Evolutionary conservation across 2,888 invertebrate species (phyloP).

Genomic region (Drosophila phalerata): DNA sequence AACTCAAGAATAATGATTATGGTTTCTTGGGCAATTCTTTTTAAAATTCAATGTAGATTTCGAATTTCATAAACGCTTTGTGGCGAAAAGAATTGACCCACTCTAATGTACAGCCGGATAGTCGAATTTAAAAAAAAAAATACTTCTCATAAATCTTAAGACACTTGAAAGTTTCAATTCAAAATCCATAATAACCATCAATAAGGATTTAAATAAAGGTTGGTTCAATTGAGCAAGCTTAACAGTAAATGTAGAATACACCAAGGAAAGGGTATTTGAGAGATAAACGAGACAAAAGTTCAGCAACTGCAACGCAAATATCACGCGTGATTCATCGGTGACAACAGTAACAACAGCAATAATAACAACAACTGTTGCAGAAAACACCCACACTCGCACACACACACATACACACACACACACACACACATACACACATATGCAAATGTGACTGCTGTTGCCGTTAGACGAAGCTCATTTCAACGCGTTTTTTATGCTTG

Average conservation of each 20-base stretch:
- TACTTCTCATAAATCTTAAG: too few relatives aligned
- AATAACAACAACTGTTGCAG: constrained; percentile 37
- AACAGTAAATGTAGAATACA: neutral
- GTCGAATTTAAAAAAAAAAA: too few relatives aligned
- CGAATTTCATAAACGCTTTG: too few relatives aligned
- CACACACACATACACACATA: constrained; percentile 31
- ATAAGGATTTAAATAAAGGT: neutral
- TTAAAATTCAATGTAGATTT: too few relatives aligned
- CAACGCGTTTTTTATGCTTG: constrained; percentile 63
- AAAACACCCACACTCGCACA: constrained; percentile 63
- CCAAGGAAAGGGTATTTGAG: constrained; percentile 6
- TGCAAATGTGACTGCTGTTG: constrained; percentile 65
- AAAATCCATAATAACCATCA: too few relatives aligned
- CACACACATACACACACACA: constrained; percentile 46
- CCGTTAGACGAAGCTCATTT: constrained; percentile 60
- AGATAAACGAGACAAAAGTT: constrained; percentile 58
- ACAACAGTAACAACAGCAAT: constrained; percentile 35
- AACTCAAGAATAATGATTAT: too few relatives aligned
- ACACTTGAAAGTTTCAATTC: too few relatives aligned
- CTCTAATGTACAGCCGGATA: too few relatives aligned
- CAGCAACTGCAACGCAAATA: constrained; percentile 65
- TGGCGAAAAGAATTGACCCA: too few relatives aligned
- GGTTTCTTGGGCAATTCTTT: too few relatives aligned
- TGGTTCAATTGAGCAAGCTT: constrained; percentile 1
- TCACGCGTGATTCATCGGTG: constrained; percentile 76